These are phyloP conservation scores for Lepidochrysops patricia DNA, from an alignment of 2,888 invertebrate species.

Conservation along the genomic window DNA sequence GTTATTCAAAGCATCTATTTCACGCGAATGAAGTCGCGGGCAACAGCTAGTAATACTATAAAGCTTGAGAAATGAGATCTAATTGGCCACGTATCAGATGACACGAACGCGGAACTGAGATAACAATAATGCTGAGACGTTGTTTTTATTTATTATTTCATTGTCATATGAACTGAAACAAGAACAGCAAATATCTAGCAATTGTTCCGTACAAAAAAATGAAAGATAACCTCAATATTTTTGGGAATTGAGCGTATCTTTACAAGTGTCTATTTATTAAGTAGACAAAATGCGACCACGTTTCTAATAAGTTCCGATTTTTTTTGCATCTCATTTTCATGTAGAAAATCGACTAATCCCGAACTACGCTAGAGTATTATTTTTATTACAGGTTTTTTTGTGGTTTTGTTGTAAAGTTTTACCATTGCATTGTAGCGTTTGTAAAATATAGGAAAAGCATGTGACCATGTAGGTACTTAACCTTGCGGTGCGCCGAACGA, in stretches of 20 bases:
- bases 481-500: conserved; percentile 3
- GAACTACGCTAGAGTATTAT: too few relatives aligned
- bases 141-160: conserved; percentile 1
- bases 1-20: too few relatives aligned
- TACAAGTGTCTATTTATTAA: too few relatives aligned
- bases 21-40: too few relatives aligned
- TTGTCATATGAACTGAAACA: not conserved
- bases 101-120: not conserved
- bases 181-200: not conserved
- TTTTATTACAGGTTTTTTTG: too few relatives aligned
- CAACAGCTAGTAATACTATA: too few relatives aligned
- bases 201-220: not conserved
- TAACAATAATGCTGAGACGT: not conserved
- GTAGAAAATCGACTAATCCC: too few relatives aligned
- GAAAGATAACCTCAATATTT: not conserved
- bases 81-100: not conserved
- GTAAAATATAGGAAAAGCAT: not conserved
- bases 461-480: not conserved
- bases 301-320: too few relatives aligned
- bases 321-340: too few relatives aligned
- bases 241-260: not conserved
- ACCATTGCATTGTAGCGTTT: not conserved
- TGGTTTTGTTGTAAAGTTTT: too few relatives aligned
- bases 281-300: not conserved
- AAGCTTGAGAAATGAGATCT: not conserved